A percentile compares a stretch with the other conserved stretches of the same genome.
phyloP scores from a whole-genome alignment of 2,113 vertebrate species.

The Cyanoderma ruficeps region DNA sequence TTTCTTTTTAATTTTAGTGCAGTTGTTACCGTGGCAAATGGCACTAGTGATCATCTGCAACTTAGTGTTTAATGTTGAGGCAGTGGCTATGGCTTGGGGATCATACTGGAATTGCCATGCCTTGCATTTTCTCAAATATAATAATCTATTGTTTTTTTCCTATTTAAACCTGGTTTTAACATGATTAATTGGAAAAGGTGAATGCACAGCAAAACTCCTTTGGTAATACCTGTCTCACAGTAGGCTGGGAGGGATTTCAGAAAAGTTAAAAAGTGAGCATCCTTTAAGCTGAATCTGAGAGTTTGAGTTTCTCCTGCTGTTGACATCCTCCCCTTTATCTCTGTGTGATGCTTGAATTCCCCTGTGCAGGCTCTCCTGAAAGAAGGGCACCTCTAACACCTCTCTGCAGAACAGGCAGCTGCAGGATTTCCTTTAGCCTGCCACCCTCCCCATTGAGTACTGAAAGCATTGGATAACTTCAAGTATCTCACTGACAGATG shows the following conservation, averaged over 20 bases:
- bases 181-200: not conserved
- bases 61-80: not conserved
- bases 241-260: not conserved
- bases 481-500: not conserved
- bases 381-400: not conserved
- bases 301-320: not conserved
- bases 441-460: not conserved
- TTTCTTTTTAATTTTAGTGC: not conserved
- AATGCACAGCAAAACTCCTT: not conserved
- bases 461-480: not conserved
- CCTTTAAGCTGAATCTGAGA: not conserved
- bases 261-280: not conserved
- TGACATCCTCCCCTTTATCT: not conserved
- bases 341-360: not conserved
- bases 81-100: not conserved
- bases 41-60: not conserved
- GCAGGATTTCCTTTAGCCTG: not conserved
- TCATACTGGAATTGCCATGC: not conserved
- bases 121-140: not conserved
- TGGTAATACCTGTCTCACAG: not conserved
- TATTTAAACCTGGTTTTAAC: not conserved
- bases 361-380: not conserved
- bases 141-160: not conserved
- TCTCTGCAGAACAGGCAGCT: not conserved
- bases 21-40: not conserved